Percentiles rank a stretch among this genome's conserved stretches.
phyloP scores from a whole-genome alignment of 2,888 invertebrate species.

The Chrysomela aeneicollis region DNA sequence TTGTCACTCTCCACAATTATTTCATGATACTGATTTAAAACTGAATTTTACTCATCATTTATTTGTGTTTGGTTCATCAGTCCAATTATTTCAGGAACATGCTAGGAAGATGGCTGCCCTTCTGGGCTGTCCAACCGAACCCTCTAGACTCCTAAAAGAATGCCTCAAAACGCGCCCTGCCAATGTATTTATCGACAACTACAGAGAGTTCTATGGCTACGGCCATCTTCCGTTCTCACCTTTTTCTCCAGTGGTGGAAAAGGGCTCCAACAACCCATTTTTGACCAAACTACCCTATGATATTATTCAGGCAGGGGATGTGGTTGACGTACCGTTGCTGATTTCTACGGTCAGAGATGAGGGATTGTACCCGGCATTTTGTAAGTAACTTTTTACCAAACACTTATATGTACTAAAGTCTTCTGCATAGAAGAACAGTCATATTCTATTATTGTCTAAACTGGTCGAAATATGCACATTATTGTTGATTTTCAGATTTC shows the following conservation, averaged over 20 bases:
- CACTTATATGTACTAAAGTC: too few relatives aligned
- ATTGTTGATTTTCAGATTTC: constrained; percentile 16
- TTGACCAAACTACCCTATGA: constrained; percentile 70
- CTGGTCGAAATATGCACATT: background rate
- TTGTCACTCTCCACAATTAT: too few relatives aligned
- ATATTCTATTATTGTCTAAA: too few relatives aligned
- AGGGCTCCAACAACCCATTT: constrained; percentile 67
- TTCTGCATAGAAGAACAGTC: background rate
- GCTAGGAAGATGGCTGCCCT: constrained; percentile 67
- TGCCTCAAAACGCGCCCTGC: constrained; percentile 72
- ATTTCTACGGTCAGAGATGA: constrained; percentile 73
- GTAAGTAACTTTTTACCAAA: constrained; percentile 59
- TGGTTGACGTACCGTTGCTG: constrained; percentile 73
- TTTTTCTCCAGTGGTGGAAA: constrained; percentile 53
- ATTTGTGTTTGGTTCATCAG: too few relatives aligned
- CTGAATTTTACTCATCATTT: too few relatives aligned
- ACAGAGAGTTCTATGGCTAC: constrained; percentile 43
- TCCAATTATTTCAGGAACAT: constrained; percentile 52
- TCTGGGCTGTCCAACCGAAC: constrained; percentile 70
- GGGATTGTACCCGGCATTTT: constrained; percentile 74
- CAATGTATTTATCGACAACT: constrained; percentile 64
- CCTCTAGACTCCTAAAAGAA: constrained; percentile 61
- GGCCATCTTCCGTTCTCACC: constrained; percentile 45
- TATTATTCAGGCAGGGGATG: constrained; percentile 67
- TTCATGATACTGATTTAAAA: too few relatives aligned